Conservation (phyloP, 2,888 invertebrate species). For the Ennomos erosarius region DNA sequence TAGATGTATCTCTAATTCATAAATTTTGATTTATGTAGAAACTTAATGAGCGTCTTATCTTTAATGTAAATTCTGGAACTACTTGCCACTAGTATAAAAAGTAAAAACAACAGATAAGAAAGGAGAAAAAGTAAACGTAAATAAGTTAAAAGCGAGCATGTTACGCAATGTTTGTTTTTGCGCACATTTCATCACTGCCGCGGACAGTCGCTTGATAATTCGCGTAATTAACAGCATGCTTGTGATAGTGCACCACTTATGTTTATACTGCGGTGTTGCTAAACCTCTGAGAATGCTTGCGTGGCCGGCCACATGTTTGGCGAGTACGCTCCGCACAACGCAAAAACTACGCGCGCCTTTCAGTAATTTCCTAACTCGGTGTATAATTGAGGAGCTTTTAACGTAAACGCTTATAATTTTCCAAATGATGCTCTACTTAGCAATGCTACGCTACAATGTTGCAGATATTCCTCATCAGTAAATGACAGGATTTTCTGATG, state of each 20-base stretch:
- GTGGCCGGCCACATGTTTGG: conserved; percentile 59
- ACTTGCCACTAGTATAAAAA: conserved; percentile 4
- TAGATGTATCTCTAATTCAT: conserved; percentile 40
- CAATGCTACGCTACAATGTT: conserved; percentile 24
- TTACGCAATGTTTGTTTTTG: conserved; percentile 71
- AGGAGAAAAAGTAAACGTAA: conserved; percentile 44
- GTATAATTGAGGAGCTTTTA: conserved; percentile 56
- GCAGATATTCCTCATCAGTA: conserved; percentile 18
- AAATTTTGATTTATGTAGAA: conserved; percentile 32
- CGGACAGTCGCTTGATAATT: conserved; percentile 71
- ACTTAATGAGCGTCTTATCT: conserved; percentile 6
- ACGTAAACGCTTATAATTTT: conserved; percentile 18
- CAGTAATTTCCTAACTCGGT: conserved; percentile 65
- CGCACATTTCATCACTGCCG: conserved; percentile 69
- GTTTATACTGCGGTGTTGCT: conserved; percentile 27
- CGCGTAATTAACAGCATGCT: conserved; percentile 70
- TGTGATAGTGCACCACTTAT: conserved; percentile 55
- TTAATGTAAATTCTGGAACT: conserved; percentile 3
- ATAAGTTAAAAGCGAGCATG: conserved; percentile 36
- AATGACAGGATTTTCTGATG: conserved; percentile 10
- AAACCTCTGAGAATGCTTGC: conserved; percentile 42
- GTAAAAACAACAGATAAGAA: conserved; percentile 15
- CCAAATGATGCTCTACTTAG: conserved; percentile 17
- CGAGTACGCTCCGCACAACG: conserved; percentile 45
- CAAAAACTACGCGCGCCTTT: conserved; percentile 67